Percentiles rank a stretch among this genome's conserved stretches.
These are phyloP conservation scores for Brachirus orientalis DNA, from an alignment of 2,113 vertebrate species.

Conservation along the genomic window DNA sequence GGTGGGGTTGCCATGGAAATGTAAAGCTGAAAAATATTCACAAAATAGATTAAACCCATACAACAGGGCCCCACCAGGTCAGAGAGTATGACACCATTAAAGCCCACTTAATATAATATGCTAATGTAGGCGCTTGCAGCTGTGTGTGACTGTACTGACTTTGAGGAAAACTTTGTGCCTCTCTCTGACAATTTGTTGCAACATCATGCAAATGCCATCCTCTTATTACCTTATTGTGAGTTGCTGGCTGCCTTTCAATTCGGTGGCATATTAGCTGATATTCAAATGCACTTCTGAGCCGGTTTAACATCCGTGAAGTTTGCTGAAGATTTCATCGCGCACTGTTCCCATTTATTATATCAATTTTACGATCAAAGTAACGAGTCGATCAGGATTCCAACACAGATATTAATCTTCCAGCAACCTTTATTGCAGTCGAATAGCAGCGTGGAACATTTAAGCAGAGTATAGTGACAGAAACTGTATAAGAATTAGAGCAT, in stretches of 20 bases:
- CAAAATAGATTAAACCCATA: neutral
- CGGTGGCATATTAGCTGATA: slow-evolving; percentile 31
- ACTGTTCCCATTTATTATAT: neutral
- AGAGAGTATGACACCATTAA: neutral
- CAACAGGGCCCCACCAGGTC: neutral
- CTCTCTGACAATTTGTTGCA: slow-evolving; percentile 1
- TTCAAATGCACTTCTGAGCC: slow-evolving; percentile 11
- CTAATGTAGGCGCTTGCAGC: neutral
- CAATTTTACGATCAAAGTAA: too few relatives aligned
- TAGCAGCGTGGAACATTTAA: too few relatives aligned
- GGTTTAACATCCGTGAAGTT: slow-evolving; percentile 23
- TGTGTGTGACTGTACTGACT: slow-evolving; percentile 1
- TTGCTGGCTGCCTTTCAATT: slow-evolving; percentile 28
- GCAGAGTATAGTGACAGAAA: too few relatives aligned
- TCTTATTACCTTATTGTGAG: slow-evolving; percentile 23
- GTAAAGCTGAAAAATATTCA: neutral
- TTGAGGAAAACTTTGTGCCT: neutral
- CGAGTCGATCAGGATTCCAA: too few relatives aligned
- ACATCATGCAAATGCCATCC: neutral
- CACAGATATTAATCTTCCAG: too few relatives aligned
- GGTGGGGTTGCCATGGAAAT: neutral
- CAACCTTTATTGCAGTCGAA: too few relatives aligned
- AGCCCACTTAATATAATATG: neutral
- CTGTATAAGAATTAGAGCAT: too few relatives aligned
- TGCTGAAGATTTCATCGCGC: slow-evolving; percentile 9